Base-by-base conservation (phyloP, 2,113 vertebrate genomes). In the Apteryx mantelli region DNA sequence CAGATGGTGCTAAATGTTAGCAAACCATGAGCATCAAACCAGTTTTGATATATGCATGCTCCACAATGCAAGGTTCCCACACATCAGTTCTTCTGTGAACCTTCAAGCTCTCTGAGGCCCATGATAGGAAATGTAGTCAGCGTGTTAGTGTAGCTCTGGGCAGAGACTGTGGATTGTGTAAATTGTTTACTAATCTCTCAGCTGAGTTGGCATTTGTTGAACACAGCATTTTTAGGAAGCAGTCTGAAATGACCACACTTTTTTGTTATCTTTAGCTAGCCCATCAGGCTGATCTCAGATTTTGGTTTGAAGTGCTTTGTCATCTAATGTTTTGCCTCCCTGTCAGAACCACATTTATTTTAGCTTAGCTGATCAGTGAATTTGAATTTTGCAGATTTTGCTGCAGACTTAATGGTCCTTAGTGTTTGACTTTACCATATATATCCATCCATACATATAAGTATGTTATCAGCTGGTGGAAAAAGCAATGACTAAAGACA, bases 121-220 rank as follows among this genome's bases (percentile, higher is more conserved):
- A 2, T 1, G 24, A 60, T 78, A 93, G 91, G 95, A 91, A 95
- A 63, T 64, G 30, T 48, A 0, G 13, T 95, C 96, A 97, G 86
- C 74, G 86, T 6, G 86, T 95, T 81, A 63, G 71, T 40, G 40
- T 55, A 50, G 81, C 89, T 79, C 78, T 86, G 71, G 34, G 3
- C 78, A 89, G 77, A 94, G 66, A 44, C 64, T 89, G 93, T 86
- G 93, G 91, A 85, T 65, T 94, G 52, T 93, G 68, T 60, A 78
- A 50, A 74, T 83, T 95, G 92, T 95, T 69, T 75, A 66, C 24
- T 96, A 89, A 95, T 95, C 95, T 95, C 82, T 85, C 66, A 74
- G 63, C 87, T 83, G 87, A 70, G 75, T 8, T 50, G 50, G 58
- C 79, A 71, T 88, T 86, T 95, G 91, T 65, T 50, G 74, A 94